Evolutionary conservation across 1,140 invertebrate species (phyloP).

Genomic region (Ips typographus): DNA sequence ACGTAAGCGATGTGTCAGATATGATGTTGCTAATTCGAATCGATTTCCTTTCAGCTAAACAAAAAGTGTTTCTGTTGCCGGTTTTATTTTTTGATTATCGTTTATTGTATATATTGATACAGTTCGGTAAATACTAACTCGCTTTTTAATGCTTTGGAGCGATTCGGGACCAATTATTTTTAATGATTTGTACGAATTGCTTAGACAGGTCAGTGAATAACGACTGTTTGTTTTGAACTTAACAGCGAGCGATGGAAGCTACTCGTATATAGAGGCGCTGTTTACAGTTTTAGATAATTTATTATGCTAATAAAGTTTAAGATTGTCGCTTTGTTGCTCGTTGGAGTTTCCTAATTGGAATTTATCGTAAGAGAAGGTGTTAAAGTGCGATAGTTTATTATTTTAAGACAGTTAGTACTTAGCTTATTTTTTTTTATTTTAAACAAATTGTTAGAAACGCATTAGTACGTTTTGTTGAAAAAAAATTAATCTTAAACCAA

Average conservation of each 20-base stretch:
- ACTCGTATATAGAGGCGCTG: neutral
- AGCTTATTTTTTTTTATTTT: too few species aligned
- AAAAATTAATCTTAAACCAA: too few species aligned
- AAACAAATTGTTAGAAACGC: too few species aligned
- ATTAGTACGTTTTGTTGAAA: too few species aligned
- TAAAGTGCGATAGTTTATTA: too few species aligned
- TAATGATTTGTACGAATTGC: conserved; percentile 11
- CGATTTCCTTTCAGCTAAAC: too few species aligned
- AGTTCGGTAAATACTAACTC: neutral
- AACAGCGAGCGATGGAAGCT: neutral
- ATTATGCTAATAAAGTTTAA: neutral
- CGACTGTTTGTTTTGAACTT: conserved; percentile 4
- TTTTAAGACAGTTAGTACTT: too few species aligned
- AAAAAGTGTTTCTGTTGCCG: too few species aligned
- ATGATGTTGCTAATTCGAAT: too few species aligned
- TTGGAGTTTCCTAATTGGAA: neutral
- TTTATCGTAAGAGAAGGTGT: too few species aligned
- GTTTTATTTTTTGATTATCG: neutral
- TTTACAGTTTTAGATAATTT: neutral
- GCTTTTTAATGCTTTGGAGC: conserved; percentile 8
- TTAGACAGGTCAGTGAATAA: conserved; percentile 5
- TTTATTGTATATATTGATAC: conserved; percentile 7
- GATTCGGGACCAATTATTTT: conserved; percentile 11
- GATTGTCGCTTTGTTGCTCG: neutral
- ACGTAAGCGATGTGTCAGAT: too few species aligned